Evolutionary conservation across 2,113 vertebrate species (phyloP).

Genomic region (Vimba vimba): DNA sequence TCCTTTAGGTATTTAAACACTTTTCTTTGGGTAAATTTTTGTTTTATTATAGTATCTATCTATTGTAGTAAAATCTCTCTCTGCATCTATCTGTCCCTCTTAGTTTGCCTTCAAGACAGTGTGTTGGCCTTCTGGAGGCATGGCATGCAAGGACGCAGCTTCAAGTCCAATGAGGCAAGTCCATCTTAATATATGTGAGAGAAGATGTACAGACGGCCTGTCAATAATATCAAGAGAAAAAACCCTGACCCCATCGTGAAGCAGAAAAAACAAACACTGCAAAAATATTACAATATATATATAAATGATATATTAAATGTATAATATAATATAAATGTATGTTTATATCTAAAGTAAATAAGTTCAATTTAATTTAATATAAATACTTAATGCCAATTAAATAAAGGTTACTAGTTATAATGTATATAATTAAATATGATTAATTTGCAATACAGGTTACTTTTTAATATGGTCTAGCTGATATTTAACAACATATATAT

Average conservation of each 20-base stretch:
- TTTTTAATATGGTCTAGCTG: too few species aligned
- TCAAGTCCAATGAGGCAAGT: constrained; percentile 93
- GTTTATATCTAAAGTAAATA: not conserved
- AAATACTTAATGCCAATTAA: too few species aligned
- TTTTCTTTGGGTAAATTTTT: constrained; percentile 56
- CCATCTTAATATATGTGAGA: not conserved
- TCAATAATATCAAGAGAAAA: not conserved
- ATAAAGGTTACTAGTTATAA: too few species aligned
- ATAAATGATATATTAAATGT: not conserved
- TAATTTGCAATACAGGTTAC: too few species aligned
- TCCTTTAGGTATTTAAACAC: not conserved
- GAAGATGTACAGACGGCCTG: not conserved
- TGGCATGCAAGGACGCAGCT: constrained; percentile 96
- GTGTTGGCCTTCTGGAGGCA: constrained; percentile 98
- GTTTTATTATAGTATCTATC: constrained; percentile 73
- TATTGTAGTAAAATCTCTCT: not conserved
- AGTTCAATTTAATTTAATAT: too few species aligned
- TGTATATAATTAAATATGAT: not conserved
- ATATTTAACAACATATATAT: too few species aligned
- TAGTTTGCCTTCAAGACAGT: constrained; percentile 97
- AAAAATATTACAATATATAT: not conserved
- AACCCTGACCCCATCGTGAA: not conserved
- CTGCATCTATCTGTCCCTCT: constrained; percentile 24
- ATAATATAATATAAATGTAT: not conserved
- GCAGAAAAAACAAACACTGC: not conserved